Evolutionary conservation across 2,113 vertebrate genomes (phyloP).

Genomic region (Alexandromys fortis): DNA sequence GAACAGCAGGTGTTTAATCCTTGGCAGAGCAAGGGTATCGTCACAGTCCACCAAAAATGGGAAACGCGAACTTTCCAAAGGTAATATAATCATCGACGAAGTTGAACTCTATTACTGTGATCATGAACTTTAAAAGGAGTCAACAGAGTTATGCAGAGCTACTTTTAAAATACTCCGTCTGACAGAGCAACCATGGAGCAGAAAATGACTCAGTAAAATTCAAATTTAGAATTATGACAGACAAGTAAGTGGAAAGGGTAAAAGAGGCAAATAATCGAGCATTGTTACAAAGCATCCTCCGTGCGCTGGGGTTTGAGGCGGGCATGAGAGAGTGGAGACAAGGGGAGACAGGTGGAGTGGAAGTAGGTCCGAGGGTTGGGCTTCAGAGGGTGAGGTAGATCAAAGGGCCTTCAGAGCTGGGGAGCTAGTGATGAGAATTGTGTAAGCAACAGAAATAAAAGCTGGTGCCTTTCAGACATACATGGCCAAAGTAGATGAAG

Average conservation of each 20-base stretch:
- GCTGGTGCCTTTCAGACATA: not conserved
- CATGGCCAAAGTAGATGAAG: not conserved
- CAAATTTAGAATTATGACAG: not conserved
- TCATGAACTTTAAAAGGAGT: not conserved
- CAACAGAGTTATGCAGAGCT: not conserved
- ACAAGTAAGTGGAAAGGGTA: not conserved
- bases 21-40: not conserved
- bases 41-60: not conserved
- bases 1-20: not conserved
- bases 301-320: not conserved
- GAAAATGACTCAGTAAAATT: conserved; percentile 16
- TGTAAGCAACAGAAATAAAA: not conserved
- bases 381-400: not conserved
- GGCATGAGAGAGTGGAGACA: not conserved
- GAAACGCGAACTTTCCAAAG: not conserved
- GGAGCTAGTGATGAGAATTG: not conserved
- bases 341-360: not conserved
- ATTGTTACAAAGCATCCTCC: not conserved
- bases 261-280: not conserved
- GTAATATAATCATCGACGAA: not conserved
- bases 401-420: not conserved
- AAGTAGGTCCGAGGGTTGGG: accelerated
- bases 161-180: not conserved
- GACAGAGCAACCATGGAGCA: not conserved
- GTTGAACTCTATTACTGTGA: not conserved